Evolutionary conservation across 2,888 invertebrate genomes (phyloP), one percentile per base, ranked within the genome.

Genomic region (Pyralis farinalis): DNA sequence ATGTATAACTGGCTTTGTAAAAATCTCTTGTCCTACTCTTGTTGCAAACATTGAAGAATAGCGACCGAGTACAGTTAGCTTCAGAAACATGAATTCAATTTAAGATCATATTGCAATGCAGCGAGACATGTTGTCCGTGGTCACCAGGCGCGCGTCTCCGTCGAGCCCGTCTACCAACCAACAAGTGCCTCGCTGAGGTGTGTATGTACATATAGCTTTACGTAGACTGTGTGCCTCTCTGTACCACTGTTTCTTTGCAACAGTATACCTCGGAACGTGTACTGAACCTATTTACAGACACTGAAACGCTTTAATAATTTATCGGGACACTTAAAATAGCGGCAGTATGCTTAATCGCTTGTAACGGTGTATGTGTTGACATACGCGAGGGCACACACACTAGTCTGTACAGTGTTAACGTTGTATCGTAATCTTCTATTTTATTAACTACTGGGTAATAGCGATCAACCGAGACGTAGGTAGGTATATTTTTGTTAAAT

Each of bases 401-500:
- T 71, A 66, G 72, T 73, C 25, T 83, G 83, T 84, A 84, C 83
- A 81, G 79, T 79, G 83, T 81, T 81, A 55, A 71, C 58, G 59
- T 78, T 66, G 77, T 80, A 78, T 80, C 80, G 71, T 80, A 81
- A 71, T 77, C 69, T 67, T 73, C 68, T 81, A 76, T 80, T 77
- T 72, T 74, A 74, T 71, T 63, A 64, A 62, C 59, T 67, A 55
- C 63, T 38, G 32, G 32, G n/a, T 29, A 68, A 60, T 64, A 68
- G 63, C 58, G 44, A 59, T 46, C 58, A 64, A 69, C 58, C 61
- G 62, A 63, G 58, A 64, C 57, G 67, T 82, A 79, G 77, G 70
- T 79, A 74, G 74, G 67, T 79, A 77, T 84, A 81, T 81, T 82
- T 79, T 82, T 82, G 78, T 84, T 83, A 79, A 68, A 39, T 16